These are phyloP conservation scores for Crax fasciolata DNA, from an alignment of 2,797 vertebrate genomes.

Conservation along the genomic window DNA sequence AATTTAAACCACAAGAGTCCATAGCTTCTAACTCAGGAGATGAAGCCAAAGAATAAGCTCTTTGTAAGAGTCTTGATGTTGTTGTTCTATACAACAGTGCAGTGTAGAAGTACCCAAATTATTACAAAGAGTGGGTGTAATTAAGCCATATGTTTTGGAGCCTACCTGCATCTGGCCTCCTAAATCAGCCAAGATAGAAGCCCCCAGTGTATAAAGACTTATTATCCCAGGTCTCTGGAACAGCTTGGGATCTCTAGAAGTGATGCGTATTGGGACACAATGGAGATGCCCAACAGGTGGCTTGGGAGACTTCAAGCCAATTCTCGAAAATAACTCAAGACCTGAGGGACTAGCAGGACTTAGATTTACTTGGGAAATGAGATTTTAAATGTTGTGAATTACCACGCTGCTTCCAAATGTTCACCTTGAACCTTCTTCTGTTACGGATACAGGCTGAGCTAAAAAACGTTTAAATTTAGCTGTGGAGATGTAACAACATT, in stretches of 20 bases:
- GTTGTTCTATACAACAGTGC: background rate
- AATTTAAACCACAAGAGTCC: background rate
- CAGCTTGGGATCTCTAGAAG: conserved; percentile 10
- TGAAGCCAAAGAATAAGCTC: background rate
- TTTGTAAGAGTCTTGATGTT: background rate
- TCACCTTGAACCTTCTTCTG: background rate
- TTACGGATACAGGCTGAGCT: background rate
- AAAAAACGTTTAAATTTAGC: background rate
- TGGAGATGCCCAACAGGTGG: background rate
- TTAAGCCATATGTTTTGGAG: background rate
- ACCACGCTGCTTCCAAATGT: background rate
- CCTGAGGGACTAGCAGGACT: background rate
- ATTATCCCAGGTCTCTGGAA: background rate
- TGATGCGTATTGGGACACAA: background rate
- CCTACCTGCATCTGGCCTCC: background rate
- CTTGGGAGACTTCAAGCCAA: background rate
- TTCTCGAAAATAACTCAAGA: background rate
- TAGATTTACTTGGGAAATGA: background rate
- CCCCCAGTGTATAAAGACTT: background rate
- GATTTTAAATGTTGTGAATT: conserved; percentile 19
- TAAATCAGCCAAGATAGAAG: background rate
- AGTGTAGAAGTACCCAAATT: background rate
- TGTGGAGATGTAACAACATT: background rate
- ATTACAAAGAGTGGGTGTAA: background rate
- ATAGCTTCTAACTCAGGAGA: background rate